Base-by-base conservation (phyloP, 2,113 vertebrate genomes). In the Delphinus delphis region DNA sequence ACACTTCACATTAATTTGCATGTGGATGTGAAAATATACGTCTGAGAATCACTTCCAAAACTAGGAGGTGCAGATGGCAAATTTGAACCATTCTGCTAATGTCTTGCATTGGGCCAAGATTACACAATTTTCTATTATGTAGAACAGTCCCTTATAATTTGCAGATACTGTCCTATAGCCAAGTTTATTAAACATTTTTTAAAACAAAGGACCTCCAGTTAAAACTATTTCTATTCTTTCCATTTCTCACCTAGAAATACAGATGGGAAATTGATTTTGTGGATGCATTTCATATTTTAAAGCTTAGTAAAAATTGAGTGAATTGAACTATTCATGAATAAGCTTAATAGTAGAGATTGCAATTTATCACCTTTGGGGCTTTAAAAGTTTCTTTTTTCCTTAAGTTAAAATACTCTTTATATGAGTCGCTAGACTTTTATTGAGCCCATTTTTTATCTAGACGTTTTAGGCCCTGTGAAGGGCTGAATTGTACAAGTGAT, bases 1-100 rank as follows among this genome's bases (percentile, higher is more conserved):
- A 86, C 33, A 70, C 41, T 79, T 88, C 93, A 88, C 21, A 28
- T 93, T 83, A 88, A 90, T 94, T 94, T 96, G 92, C 41, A 73
- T 82, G 12, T 67, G 77, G 18, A 77, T 95, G 21, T 87, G 47
- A 87, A 33, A 73, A 9, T 74, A 55, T 55, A 85, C 31, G 28
- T 71, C 91, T 81, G 65, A 95, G 47, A 71, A 86, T 58, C 36
- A 88, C 50, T 96, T 88, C 53, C 44, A 58, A 92, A 90, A 65
- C 25, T 58, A 88, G 31, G 44, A 96, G 76, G 73, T 63, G 18
- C 63, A 93, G 63, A 70, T 93, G 89, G 50, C 33, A 70, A 80
- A 55, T 80, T 65, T 93, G 76, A 96, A 84, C 68, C 41, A 80
- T 60, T 70, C 50, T 92, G 77, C 93, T 87, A 71, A 94, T 95